Percentiles rank a stretch among this genome's conserved stretches.
These are phyloP conservation scores for Escarpia spicata DNA, from an alignment of 2,888 invertebrate species.

Conservation along the genomic window DNA sequence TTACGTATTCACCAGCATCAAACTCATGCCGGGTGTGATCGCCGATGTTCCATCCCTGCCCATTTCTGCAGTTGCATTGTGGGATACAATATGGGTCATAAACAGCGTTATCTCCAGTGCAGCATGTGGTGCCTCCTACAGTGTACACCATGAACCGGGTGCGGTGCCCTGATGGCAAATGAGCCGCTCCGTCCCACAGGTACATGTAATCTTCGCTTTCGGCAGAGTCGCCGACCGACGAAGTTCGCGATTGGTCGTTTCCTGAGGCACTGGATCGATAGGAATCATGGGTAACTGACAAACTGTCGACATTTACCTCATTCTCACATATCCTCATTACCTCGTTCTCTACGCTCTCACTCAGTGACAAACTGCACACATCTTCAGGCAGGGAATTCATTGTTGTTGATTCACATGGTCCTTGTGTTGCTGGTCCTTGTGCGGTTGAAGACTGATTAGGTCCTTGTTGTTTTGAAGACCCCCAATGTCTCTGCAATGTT, in stretches of 20 bases:
- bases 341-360: not conserved
- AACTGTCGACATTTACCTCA: not conserved
- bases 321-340: not conserved
- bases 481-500: not conserved
- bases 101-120: not conserved
- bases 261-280: not conserved
- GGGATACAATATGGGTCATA: not conserved
- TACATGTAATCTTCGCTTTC: not conserved
- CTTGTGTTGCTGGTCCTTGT: not conserved
- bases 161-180: not conserved
- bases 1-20: not conserved
- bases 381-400: not conserved
- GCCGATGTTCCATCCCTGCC: not conserved
- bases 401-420: not conserved
- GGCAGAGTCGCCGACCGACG: not conserved
- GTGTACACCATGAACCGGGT: not conserved
- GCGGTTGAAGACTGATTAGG: not conserved
- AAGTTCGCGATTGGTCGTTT: not conserved
- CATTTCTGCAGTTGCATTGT: not conserved
- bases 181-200: not conserved
- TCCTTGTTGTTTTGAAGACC: not conserved
- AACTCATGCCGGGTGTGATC: not conserved
- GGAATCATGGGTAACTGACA: not conserved
- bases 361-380: not conserved
- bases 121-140: not conserved